These are phyloP conservation scores for Eurypyga helias DNA, from an alignment of 2,113 vertebrate genomes.

Conservation along the genomic window DNA sequence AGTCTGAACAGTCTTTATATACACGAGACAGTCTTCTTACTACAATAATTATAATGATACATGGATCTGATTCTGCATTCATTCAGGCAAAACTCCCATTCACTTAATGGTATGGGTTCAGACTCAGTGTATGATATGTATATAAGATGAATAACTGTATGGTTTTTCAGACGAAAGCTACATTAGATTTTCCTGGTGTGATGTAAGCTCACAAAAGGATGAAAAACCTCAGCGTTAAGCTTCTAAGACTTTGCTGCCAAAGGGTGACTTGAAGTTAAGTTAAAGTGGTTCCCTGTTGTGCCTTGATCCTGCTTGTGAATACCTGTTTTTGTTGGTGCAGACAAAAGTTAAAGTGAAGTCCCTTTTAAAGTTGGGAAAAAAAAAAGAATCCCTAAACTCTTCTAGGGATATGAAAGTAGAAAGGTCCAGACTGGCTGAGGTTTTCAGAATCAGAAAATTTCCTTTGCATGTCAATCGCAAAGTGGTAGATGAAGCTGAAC, in stretches of 20 bases:
- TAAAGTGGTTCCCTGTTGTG: background rate
- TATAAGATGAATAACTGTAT: background rate
- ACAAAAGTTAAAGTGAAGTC: background rate
- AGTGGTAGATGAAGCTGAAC: background rate
- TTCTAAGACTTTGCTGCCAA: background rate
- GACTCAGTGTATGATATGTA: background rate
- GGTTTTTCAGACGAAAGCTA: background rate
- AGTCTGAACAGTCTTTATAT: background rate
- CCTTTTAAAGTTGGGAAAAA: background rate
- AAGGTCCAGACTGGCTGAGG: background rate
- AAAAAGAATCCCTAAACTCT: background rate
- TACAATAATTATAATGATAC: background rate
- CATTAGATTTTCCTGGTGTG: background rate
- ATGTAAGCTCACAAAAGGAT: background rate
- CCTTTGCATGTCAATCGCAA: background rate
- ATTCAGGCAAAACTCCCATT: background rate
- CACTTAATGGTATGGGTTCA: background rate
- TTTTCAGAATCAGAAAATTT: background rate
- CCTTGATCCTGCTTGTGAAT: constrained; percentile 18
- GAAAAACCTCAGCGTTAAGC: background rate
- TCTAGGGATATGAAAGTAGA: background rate
- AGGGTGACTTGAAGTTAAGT: background rate
- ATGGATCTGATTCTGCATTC: background rate
- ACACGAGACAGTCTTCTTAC: background rate
- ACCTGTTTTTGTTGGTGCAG: background rate